These are phyloP conservation scores for Smittia sp. DNA, from an alignment of 2,888 invertebrate genomes.

Conservation along the genomic window DNA sequence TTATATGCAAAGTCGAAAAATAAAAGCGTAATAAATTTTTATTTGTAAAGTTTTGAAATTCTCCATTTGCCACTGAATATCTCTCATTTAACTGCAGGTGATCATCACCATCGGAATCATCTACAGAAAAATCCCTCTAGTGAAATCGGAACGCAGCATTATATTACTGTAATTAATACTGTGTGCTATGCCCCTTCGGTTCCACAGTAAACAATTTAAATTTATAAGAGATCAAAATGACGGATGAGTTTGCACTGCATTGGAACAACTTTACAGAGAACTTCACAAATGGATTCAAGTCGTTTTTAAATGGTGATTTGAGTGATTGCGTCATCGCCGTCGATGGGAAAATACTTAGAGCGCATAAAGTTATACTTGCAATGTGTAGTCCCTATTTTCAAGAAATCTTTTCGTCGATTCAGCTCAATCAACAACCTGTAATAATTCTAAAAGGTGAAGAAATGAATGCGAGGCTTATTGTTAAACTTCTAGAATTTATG, in stretches of 20 bases:
- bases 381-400: constrained; percentile 58
- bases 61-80: too few relatives aligned
- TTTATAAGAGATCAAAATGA: too few relatives aligned
- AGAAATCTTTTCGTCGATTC: constrained; percentile 54
- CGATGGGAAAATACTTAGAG: constrained; percentile 56
- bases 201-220: too few relatives aligned
- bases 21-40: too few relatives aligned
- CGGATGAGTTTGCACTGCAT: constrained; percentile 54
- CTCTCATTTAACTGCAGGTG: too few relatives aligned
- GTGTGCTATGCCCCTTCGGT: too few relatives aligned
- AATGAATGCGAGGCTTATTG: constrained; percentile 64
- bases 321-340: constrained; percentile 55
- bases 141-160: too few relatives aligned
- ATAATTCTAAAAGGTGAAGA: constrained; percentile 60
- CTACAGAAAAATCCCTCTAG: too few relatives aligned
- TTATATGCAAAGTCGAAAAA: too few relatives aligned
- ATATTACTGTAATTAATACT: too few relatives aligned
- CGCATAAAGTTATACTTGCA: constrained; percentile 57
- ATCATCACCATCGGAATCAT: too few relatives aligned
- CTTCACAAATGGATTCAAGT: constrained; percentile 53
- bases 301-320: constrained; percentile 54
- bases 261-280: constrained; percentile 56
- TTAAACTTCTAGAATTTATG: constrained; percentile 60
- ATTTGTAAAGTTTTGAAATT: too few relatives aligned
- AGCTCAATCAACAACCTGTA: constrained; percentile 54